Evolutionary conservation across 2,888 invertebrate genomes (phyloP).

Genomic region (Craniophora ligustri): DNA sequence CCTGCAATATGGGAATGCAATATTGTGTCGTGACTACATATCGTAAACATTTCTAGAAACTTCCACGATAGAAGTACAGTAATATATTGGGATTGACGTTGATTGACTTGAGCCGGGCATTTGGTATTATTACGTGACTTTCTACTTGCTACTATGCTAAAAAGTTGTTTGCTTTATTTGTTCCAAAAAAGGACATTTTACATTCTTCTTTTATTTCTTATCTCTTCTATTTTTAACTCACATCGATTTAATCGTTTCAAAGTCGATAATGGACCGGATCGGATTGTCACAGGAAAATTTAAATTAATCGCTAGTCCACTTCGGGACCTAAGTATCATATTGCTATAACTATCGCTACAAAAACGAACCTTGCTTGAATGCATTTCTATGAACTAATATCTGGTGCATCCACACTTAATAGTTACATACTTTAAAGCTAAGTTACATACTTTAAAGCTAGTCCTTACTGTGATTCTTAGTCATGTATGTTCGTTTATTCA

Average conservation of each 20-base stretch:
- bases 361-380: too few species aligned
- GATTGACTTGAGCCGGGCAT: not conserved
- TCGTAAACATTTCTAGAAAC: slow-evolving; percentile 19
- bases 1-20: slow-evolving; percentile 29
- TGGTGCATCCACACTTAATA: slow-evolving; percentile 44
- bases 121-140: too few species aligned
- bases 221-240: too few species aligned
- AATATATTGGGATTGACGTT: slow-evolving; percentile 34
- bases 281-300: too few species aligned
- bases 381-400: slow-evolving; percentile 10
- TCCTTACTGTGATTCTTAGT: slow-evolving; percentile 82
- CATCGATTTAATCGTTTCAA: too few species aligned
- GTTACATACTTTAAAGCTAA: slow-evolving; percentile 58
- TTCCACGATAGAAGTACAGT: slow-evolving; percentile 24
- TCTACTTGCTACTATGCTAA: too few species aligned
- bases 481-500: slow-evolving; percentile 49
- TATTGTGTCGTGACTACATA: slow-evolving; percentile 25
- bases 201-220: too few species aligned
- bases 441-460: slow-evolving; percentile 69
- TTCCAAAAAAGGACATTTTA: too few species aligned
- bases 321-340: too few species aligned
- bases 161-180: too few species aligned
- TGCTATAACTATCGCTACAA: not conserved
- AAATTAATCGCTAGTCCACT: too few species aligned
- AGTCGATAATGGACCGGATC: too few species aligned